Evolutionary conservation across 2,797 vertebrate genomes (phyloP), one percentile per base, ranked within the genome.

Genomic region (Echeneis naucrates): DNA sequence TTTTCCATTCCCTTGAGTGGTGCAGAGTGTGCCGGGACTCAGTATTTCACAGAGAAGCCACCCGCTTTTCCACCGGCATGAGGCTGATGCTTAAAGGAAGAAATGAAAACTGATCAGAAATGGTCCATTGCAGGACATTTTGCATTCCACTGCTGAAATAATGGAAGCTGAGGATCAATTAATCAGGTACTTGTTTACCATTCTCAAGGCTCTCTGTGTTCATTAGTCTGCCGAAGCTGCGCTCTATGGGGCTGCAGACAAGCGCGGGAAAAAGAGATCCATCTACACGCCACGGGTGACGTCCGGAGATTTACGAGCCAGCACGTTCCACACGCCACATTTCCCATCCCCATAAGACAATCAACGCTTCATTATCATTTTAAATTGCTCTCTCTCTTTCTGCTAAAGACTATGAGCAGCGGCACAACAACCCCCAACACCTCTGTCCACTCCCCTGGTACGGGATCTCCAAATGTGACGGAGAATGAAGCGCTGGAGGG

Each of bases 141-240:
- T 87, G 72, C 62, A 87, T 88, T 86, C 51, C 38, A 60, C 60
- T 16, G 70, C 77, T 52, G 88, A 91, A 94, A 93, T 87, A 89
- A 91, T 87, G 80, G 51, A 73, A 84, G 79, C 80, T 73, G 75
- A 84, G 74, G 66, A 64, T 80, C 86, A 88, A 94, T 94, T 93
- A 92, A 94, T 94, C 92, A 93, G 88, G 71, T 78, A 88, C 91
- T 94, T 94, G 93, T 95, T 95, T 94, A 94, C 88, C 90, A 85
- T 90, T 87, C 86, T 92, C 85, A 80, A 80, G 85, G 86, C 85
- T 81, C 85, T 86, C 75, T 26, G 54, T 84, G 88, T 89, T 91
- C 87, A 93, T 94, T 93, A 92, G 90, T 94, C 91, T 91, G 84
- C 82, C 23, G 72, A 81, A 81, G 81, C 87, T 58, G 82, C 69